These are phyloP conservation scores for Drosophila greeni DNA, from an alignment of 2,888 invertebrate species.

Conservation along the genomic window DNA sequence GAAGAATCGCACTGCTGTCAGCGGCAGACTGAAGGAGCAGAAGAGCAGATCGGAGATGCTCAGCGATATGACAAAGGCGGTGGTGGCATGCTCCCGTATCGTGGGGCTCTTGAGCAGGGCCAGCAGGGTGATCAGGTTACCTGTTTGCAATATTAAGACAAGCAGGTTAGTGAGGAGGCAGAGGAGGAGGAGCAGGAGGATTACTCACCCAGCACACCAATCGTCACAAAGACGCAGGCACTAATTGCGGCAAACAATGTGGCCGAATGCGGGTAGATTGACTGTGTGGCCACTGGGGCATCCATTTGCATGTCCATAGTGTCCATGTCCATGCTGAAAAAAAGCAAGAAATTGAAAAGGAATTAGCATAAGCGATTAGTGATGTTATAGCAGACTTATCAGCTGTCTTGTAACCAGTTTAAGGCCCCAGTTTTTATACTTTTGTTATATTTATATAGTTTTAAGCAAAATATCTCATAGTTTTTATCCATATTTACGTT, in stretches of 20 bases:
- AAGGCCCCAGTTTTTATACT: neutral
- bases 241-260: constrained; percentile 88
- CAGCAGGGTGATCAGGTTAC: constrained; percentile 89
- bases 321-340: constrained; percentile 17
- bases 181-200: neutral
- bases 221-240: constrained; percentile 87
- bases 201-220: constrained; percentile 88
- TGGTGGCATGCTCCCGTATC: constrained; percentile 90
- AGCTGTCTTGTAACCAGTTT: neutral
- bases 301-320: constrained; percentile 50
- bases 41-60: constrained; percentile 92
- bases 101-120: constrained; percentile 89
- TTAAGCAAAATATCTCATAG: neutral
- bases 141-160: constrained; percentile 79
- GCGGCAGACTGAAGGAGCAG: constrained; percentile 89
- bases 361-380: constrained; percentile 3
- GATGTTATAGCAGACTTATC: too few relatives aligned
- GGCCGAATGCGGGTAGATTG: constrained; percentile 84
- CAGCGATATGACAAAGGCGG: constrained; percentile 91
- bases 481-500: neutral
- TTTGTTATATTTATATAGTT: neutral
- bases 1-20: constrained; percentile 90
- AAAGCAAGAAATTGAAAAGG: neutral
- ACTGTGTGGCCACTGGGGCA: constrained; percentile 50
- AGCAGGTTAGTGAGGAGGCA: neutral